Base-by-base conservation (phyloP, 2,113 vertebrate genomes). In the Psephotus haematonotus region DNA sequence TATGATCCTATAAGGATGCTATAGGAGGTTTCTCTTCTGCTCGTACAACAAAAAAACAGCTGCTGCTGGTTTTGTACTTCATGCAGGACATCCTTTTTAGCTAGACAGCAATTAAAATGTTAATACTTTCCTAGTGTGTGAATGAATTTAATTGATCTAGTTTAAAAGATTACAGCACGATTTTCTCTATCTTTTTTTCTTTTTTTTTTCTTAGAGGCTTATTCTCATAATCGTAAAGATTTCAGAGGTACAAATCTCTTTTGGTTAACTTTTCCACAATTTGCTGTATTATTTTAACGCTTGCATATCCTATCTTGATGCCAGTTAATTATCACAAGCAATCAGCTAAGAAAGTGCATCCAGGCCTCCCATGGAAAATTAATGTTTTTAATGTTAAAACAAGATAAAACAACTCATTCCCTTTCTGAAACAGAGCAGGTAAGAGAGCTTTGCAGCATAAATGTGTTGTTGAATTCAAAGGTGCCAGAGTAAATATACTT, bases 241-340 rank as follows among this genome's bases (percentile, higher is more conserved):
- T 97, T 96, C 55, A 68, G 71, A 64, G 24, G 43, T 67, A 87
- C 47, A 83, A 94, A 94, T 84, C n/a, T 75, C 35, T 60, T 93
- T 89, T 91, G 47, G 47, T 88, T 93, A 96, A 79, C 81, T 90
- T 93, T 62, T 63, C 63, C 16, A 65, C 22, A 33, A 33, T 88
- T 80, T 79, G 35, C 59, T 60, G 3, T 74, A 71, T 23, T 95
- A 60, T 35, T 80, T 62, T 52, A 68, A 57, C 68, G 37, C 47
- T 96, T 86, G 14, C 44, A 13, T 64, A 67, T 50, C 28, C 33
- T 29, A 70, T 71, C 59, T 88, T 28, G 63, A 93, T 95, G 87
- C 60, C 94, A 90, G 90, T 72, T 96, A 97, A 97, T 97, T 97
- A 85, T 86, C 92, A 70, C 49, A 79, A 86, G 41, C 53, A 65